Percentiles rank a stretch among this genome's conserved stretches.
Evolutionary conservation across 2,888 invertebrate genomes (phyloP).

Genomic region (Tetrapedia diversipes): DNA sequence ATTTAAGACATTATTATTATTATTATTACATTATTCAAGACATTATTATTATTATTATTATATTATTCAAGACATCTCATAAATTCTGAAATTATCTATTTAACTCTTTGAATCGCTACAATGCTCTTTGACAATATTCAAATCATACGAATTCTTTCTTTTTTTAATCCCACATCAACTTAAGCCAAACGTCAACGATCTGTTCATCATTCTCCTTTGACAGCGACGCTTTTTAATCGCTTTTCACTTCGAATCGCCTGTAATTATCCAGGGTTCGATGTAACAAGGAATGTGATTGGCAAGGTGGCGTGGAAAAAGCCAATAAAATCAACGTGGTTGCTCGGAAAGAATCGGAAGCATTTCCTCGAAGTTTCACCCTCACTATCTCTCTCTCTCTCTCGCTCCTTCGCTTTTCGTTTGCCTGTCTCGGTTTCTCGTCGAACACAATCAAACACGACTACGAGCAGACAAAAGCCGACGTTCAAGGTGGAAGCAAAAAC

Average conservation of each 20-base stretch:
- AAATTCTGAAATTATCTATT: too few species aligned
- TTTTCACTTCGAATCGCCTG: background rate
- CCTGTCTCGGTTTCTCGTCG: constrained; percentile 4
- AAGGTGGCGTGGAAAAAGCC: background rate
- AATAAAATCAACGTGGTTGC: constrained; percentile 4
- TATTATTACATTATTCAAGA: too few species aligned
- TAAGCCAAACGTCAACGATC: background rate
- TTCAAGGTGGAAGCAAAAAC: constrained; percentile 5
- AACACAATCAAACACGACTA: constrained; percentile 23
- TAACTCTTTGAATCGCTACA: too few species aligned
- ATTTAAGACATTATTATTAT: too few species aligned
- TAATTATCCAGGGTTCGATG: background rate
- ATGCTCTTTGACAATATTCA: too few species aligned
- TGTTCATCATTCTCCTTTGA: background rate
- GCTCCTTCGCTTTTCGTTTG: background rate
- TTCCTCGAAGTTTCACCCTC: background rate
- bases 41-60: too few species aligned
- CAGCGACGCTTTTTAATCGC: background rate
- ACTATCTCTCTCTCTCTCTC: background rate
- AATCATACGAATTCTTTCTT: too few species aligned
- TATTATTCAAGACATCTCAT: too few species aligned
- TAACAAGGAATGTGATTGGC: constrained; percentile 4
- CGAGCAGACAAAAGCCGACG: constrained; percentile 3
- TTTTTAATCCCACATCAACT: too few species aligned
- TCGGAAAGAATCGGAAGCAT: background rate